Evolutionary conservation across 2,888 invertebrate species (phyloP), one percentile per base, ranked within the genome.

Genomic region (Melieria crassipennis): DNA sequence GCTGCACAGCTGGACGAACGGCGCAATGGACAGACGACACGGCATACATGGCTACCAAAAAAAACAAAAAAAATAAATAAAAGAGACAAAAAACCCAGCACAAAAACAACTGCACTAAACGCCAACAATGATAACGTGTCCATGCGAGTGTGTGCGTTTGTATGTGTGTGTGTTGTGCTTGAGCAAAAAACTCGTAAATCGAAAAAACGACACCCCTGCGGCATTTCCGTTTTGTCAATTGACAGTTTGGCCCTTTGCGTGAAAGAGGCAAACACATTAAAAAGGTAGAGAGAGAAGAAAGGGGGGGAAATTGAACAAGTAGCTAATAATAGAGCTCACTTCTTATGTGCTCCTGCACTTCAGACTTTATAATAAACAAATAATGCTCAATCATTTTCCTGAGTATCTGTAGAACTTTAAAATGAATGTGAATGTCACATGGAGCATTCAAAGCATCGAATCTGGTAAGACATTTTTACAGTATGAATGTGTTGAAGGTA

Each of bases 221-320:
- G 60, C 62, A 66, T 73, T 73, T 71, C 73, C 73, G 73, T 73
- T 73, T 58, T 68, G 70, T 64, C 60, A 62, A 66, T 71, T 63
- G 61, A 73, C 56, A 65, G 65, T 50, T 48, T 11, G 45, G 42
- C 47, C 45, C 5, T 56, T 11, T 56, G 30, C 30, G 50, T 65
- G 58, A 64, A 70, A 70, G 57, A 46, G 60, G 52, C 52, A 16
- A 43, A 13, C 43, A 7, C 48, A 30, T 43, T 60, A 5, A 47
- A 58, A 30, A 48, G 5, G 45, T 61, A 60, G 42, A 46, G 45
- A 67, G 7, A 56, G 47, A 50, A 47, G 30, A 66, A 57, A 46
- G 48, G 48, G 7, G 57, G 9, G 58, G 57, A 66, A 58, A 48
- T 4, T 48, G 13, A 13, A 48, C n/a, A 47, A 48, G 5, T 50